Evolutionary conservation across 2,797 vertebrate species (phyloP).

Genomic region (Ficedula albicollis): DNA sequence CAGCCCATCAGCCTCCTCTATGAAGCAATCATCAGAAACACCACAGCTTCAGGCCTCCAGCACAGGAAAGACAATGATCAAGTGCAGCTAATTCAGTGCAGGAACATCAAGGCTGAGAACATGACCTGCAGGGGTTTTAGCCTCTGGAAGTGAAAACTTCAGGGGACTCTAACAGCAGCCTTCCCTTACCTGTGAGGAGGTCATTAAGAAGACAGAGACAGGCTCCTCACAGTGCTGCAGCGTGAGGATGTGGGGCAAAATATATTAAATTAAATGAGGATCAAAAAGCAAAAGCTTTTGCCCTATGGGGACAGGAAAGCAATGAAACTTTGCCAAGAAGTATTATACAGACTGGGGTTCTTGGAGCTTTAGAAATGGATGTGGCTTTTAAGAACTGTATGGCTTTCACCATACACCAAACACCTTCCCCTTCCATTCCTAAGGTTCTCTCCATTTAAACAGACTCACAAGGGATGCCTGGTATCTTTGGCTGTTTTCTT

Average conservation of each 20-base stretch:
- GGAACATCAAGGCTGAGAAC: background rate
- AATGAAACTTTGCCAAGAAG: background rate
- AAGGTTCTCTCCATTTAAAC: background rate
- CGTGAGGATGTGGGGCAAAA: background rate
- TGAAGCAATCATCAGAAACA: background rate
- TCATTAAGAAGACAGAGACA: background rate
- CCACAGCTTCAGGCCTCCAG: background rate
- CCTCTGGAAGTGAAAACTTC: background rate
- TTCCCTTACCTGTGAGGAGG: background rate
- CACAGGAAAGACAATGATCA: background rate
- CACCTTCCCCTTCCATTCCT: background rate
- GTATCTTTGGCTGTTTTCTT: background rate
- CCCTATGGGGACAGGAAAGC: background rate
- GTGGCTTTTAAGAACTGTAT: background rate
- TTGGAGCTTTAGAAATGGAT: background rate
- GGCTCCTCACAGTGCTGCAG: background rate
- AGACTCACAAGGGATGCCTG: background rate
- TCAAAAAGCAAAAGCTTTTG: background rate
- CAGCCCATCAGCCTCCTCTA: background rate
- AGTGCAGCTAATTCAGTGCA: background rate
- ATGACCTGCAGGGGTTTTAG: background rate
- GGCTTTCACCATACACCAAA: background rate
- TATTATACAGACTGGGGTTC: background rate
- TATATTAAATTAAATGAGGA: background rate
- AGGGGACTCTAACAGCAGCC: background rate